Conservation (phyloP, 2,888 invertebrate genomes). For the Drosophila rubida region DNA sequence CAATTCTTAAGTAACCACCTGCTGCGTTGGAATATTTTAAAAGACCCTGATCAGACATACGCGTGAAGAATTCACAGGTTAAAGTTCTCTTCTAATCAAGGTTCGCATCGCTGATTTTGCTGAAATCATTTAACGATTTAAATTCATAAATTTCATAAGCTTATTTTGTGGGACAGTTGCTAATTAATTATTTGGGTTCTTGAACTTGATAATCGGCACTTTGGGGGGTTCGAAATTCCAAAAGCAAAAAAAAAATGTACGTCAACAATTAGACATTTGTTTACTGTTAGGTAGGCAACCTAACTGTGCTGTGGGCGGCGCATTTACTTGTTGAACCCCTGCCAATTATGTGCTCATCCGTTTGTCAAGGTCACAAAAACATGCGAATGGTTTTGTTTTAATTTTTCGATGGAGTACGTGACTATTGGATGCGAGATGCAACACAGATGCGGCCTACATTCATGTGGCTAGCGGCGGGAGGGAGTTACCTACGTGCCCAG, state of each 20-base stretch:
- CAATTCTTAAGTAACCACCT: constrained; percentile 23
- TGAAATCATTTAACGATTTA: background rate
- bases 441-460: constrained; percentile 55
- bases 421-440: constrained; percentile 62
- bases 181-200: constrained; percentile 22
- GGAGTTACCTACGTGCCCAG: constrained; percentile 49
- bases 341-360: constrained; percentile 64
- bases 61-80: constrained; percentile 4
- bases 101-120: constrained; percentile 1
- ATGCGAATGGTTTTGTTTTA: constrained; percentile 28
- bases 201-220: constrained; percentile 42
- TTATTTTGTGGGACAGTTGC: constrained; percentile 12
- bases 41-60: constrained; percentile 31
- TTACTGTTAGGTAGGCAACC: constrained; percentile 9
- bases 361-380: constrained; percentile 60
- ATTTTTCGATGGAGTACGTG: constrained; percentile 58
- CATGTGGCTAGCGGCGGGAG: constrained; percentile 55
- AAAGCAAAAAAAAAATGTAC: background rate
- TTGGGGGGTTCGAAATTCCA: background rate
- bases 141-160: constrained; percentile 11
- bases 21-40: constrained; percentile 29
- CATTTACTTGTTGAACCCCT: constrained; percentile 45
- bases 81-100: constrained; percentile 15
- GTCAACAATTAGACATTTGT: background rate
- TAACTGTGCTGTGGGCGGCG: constrained; percentile 13